Evolutionary conservation across 2,888 invertebrate species (phyloP).

Genomic region (Trachelus stipa): DNA sequence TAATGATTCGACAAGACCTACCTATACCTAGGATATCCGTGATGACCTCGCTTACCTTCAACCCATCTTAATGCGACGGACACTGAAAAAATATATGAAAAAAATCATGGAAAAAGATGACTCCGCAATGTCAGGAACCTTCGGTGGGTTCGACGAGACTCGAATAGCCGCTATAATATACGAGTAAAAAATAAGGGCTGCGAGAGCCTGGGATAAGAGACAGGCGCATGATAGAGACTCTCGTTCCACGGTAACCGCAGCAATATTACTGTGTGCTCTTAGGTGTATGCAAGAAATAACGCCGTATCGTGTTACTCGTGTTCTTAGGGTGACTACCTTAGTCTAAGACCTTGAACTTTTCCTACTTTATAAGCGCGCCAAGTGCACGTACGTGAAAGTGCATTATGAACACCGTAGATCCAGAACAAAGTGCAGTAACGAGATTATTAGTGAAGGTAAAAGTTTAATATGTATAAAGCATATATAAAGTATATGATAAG

Average conservation of each 20-base stretch:
- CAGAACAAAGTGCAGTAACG: background rate
- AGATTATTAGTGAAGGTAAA: too few species aligned
- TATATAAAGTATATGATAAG: too few species aligned
- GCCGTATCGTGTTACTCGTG: constrained; percentile 37
- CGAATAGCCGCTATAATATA: background rate
- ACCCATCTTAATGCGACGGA: background rate
- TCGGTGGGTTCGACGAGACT: background rate
- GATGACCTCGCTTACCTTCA: background rate
- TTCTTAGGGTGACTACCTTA: constrained; percentile 15
- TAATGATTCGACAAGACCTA: too few species aligned
- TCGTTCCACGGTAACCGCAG: constrained; percentile 13
- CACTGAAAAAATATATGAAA: background rate
- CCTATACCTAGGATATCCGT: background rate
- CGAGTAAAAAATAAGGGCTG: background rate
- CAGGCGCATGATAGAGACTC: background rate
- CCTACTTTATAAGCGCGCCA: constrained; percentile 7
- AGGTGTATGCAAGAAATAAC: constrained; percentile 32
- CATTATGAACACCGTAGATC: background rate
- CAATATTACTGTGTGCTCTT: constrained; percentile 27
- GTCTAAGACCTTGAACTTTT: constrained; percentile 22
- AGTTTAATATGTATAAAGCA: too few species aligned
- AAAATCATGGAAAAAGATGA: background rate
- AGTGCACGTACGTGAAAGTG: background rate
- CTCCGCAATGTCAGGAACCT: background rate
- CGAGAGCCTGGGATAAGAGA: background rate